Evolutionary conservation across 2,113 vertebrate species (phyloP), one percentile per base, ranked within the genome.

Genomic region (Peromyscus polionotus): DNA sequence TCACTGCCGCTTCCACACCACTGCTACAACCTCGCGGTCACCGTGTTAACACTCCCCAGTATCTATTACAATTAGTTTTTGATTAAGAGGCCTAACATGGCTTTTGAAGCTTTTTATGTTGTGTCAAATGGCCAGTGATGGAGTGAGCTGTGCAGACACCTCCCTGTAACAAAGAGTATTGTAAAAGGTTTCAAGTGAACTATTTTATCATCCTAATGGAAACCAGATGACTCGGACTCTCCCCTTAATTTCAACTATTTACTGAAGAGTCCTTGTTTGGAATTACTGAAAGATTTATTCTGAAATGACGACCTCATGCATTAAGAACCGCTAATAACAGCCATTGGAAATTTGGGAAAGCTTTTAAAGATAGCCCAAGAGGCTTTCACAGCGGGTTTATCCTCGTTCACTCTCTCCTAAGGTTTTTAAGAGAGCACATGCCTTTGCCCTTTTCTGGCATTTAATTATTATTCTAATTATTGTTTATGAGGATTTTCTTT

Each of bases 41-140:
- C 99, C 95, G 99, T 99, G 99, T 99, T 99, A 99, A 99, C 99
- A 99, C 99, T 99, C 99, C 99, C 99, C 99, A 99, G 99, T 99
- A 99, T 99, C 99, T 99, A 99, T 99, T 99, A 99, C 99, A 99
- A 99, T 99, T 99, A 99, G 99, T 99, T 99, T 99, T 99, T 99
- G 99, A 99, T 99, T 99, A 99, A 99, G 99, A 99, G 99, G 99
- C 98, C 99, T 99, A 98, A 99, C 98, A 96, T 98, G 99, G 99
- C 99, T 99, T 99, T 99, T 99, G 99, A 99, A 99, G 99, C 99
- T 99, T 99, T 99, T 99, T 99, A 99, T 99, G 99, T 99, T 99
- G 99, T 99, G 99, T 99, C 99, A 99, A 99, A 99, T 99, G 99
- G 99, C 99, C 98, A 97, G 99, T 99, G 99, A 99, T 99, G 99